Base-by-base conservation (phyloP, 1,140 invertebrate species). In the Pseudachorutes palmiensis region DNA sequence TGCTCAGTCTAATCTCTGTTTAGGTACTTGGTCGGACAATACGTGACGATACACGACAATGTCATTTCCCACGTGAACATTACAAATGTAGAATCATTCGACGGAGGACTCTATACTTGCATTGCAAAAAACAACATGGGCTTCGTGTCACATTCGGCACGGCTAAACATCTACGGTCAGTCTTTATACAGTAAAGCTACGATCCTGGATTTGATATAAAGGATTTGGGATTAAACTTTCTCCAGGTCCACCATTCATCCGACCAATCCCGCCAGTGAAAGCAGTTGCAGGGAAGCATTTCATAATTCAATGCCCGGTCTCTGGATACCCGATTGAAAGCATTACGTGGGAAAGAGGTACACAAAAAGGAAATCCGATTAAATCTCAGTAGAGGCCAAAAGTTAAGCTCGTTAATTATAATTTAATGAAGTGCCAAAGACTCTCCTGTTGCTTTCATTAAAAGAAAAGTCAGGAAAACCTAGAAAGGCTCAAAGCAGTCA, bases 31-130 rank as follows among this genome's bases (percentile, higher is more conserved):
- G 89, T 92, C 45, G 91, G 91, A 24, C 91, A 94, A 79, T 92
- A 92, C 79, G 90, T 93, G 63, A 94, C 91, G 1, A 83, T 90
- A 14, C 89, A 93, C 78, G 92, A 93, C 73, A 90, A 94, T 78
- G 91, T 96, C 45, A 90, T 95, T 77, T 94, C 92, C 75, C 92
- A 94, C 81, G 89, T 97, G 70, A 97, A 97, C 81, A 91, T 97
- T 73, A 90, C 89, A 70, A 85, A 87, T 66, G 86, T 93, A 33
- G 86, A 87, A 68, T 88, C 92, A 57, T 88, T 93, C 81, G 92
- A 95, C 79, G 93, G 93, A 58, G 94, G 93, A 14, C 87, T 93
- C 76, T 97, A 94, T 77, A 85, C 86, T 26, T 97, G 94, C 77
- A 84, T 85, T 12, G 92, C 92, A 0, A 85, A 84, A 66, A 97